Evolutionary conservation across 1,140 invertebrate genomes (phyloP), one percentile per base, ranked within the genome.

Genomic region (Caenorhabditis briggsae): DNA sequence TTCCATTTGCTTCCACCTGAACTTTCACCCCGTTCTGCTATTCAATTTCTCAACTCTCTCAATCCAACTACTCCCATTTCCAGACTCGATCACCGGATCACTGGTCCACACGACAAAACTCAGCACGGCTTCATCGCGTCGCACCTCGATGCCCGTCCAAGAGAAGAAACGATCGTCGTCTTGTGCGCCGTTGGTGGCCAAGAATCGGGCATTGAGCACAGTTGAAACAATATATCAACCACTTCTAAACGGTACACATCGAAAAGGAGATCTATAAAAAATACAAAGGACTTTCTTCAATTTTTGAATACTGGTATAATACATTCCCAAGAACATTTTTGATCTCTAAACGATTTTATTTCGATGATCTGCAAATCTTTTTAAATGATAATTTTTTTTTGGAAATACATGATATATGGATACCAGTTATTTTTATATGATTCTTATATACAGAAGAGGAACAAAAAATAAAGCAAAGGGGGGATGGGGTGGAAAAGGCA

Each of bases 61-160:
- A 33, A 33, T 33, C 33, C 33, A 33, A 33, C 33, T 33, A 3
- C 1, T 33, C 23, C 20, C 9, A 18, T 70, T 78, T 78, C 18
- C 70, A 78, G 70, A 78, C n/a, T 78, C 70, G 8, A 78, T 78
- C 43, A 78, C 70, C 46, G 70, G 70, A 11, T 78, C 70, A 50
- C 70, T 78, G 7, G 70, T 78, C 11, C 70, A 78, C 50, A 78
- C 70, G n/a, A 78, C 70, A 18, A 78, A 78, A 78, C 70, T 78
- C n/a, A 78, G 70, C 20, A 78, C 70, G 46, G 70, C 70, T 23
- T 78, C 70, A 50, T 78, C 70, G 2, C 43, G 70, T 53, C 43
- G 70, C 2, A 78, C 70, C n/a, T 78, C 70, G 53, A 78, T 78
- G 70, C 70, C 70, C 50, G 33, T 48, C 20, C 70, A 78, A 50